A percentile compares a stretch with the other conserved stretches of the same genome.
These are phyloP conservation scores for Scomber scombrus DNA, from an alignment of 2,113 vertebrate genomes.

Conservation along the genomic window DNA sequence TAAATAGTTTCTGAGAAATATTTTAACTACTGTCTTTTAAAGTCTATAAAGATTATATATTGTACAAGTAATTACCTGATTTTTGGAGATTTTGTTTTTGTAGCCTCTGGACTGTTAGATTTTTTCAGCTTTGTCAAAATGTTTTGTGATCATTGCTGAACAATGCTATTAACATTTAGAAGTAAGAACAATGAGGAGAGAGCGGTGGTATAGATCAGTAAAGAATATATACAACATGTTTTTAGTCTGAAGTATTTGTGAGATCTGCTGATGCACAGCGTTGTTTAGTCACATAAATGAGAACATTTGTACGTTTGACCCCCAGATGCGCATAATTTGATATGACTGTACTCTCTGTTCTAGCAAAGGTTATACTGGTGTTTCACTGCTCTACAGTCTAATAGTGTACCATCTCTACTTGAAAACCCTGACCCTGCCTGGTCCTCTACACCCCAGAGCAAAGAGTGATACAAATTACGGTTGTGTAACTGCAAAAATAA, in stretches of 20 bases:
- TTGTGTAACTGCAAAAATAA: conserved; percentile 24
- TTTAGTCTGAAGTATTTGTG: conserved; percentile 2
- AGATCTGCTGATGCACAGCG: not conserved
- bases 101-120: no score
- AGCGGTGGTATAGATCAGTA: not conserved
- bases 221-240: conserved; percentile 1
- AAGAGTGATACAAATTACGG: not conserved
- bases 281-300: conserved; percentile 7
- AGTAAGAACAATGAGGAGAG: not conserved
- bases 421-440: not conserved
- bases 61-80: no score
- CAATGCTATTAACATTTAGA: not conserved
- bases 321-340: not conserved
- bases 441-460: conserved; percentile 3
- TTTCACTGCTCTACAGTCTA: conserved; percentile 8
- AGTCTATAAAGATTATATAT: no score
- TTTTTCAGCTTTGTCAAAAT: not conserved
- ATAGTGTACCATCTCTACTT: not conserved
- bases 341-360: not conserved
- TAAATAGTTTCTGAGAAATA: no score
- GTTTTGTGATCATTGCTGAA: not conserved
- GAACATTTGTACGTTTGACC: not conserved
- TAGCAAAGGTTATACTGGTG: not conserved
- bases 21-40: no score
- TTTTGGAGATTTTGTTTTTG: no score